Conservation (phyloP, 2,888 invertebrate species). For the Philonicus albiceps region DNA sequence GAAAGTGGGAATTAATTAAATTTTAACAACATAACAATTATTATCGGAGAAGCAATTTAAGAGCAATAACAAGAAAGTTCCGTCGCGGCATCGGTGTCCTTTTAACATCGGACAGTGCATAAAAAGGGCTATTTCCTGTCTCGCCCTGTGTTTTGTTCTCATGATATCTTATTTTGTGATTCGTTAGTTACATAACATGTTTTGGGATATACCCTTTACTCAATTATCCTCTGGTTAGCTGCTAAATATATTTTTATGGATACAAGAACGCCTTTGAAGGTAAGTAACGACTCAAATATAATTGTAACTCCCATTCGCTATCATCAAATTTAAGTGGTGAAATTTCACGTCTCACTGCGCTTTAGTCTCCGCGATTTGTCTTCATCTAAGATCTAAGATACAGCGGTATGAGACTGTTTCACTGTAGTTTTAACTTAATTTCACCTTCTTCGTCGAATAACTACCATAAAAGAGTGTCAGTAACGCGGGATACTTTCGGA, state of each 20-base stretch:
- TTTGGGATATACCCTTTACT: constrained; percentile 15
- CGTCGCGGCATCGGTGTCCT: not conserved
- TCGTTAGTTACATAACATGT: constrained; percentile 32
- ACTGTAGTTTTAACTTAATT: not conserved
- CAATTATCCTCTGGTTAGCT: not conserved
- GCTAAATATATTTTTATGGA: constrained; percentile 15
- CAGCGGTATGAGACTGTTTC: not conserved
- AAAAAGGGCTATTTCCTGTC: not conserved
- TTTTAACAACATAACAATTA: constrained; percentile 2
- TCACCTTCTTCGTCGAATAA: not conserved
- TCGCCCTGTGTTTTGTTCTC: constrained; percentile 15
- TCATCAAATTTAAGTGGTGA: not conserved
- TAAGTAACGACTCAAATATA: not conserved
- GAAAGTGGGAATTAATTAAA: constrained; percentile 13
- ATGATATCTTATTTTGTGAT: constrained; percentile 18
- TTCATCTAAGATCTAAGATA: not conserved
- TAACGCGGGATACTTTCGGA: not conserved
- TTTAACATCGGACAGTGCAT: not conserved
- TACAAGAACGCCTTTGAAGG: not conserved
- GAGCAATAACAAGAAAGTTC: not conserved
- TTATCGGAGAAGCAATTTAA: not conserved
- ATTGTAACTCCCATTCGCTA: not conserved
- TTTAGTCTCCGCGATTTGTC: not conserved
- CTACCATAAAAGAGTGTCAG: not conserved
- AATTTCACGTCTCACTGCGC: not conserved